Percentiles rank a stretch among this genome's conserved stretches.
phyloP scores from a whole-genome alignment of 2,113 vertebrate species.

The Ginglymostoma cirratum region DNA sequence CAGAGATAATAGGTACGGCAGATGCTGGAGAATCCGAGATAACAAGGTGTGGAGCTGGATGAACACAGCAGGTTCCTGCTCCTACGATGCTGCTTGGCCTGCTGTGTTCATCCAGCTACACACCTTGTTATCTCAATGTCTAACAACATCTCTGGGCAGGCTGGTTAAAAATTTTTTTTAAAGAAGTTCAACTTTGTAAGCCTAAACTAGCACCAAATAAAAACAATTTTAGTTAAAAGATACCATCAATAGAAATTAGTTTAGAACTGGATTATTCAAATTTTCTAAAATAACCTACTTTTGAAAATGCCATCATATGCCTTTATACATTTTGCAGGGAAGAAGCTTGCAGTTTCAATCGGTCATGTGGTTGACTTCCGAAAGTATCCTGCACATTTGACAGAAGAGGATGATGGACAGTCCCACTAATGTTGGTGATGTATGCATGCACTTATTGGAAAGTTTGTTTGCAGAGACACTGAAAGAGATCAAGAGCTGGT shows the following conservation, averaged over 20 bases:
- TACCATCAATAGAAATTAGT: not conserved
- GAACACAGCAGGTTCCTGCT: no score
- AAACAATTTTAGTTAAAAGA: not conserved
- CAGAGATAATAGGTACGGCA: no score
- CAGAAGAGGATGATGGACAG: not conserved
- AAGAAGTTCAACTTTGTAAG: not conserved
- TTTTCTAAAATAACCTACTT: not conserved
- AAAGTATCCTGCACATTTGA: not conserved
- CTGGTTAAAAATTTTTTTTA: no score
- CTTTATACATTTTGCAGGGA: not conserved
- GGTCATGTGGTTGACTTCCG: not conserved
- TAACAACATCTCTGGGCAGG: no score
- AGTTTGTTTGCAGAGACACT: not conserved
- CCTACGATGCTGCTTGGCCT: no score
- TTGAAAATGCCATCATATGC: not conserved
- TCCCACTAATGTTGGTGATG: not conserved
- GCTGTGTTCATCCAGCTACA: no score
- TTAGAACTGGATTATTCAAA: not conserved
- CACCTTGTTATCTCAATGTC: no score
- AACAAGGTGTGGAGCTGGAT: no score
- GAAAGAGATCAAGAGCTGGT: not conserved
- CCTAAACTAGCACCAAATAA: not conserved
- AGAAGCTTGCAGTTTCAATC: not conserved
- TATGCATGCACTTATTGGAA: not conserved
- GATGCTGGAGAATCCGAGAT: no score